Evolutionary conservation across 2,113 vertebrate species (phyloP), one percentile per base, ranked within the genome.

Genomic region (Mixornis gularis): DNA sequence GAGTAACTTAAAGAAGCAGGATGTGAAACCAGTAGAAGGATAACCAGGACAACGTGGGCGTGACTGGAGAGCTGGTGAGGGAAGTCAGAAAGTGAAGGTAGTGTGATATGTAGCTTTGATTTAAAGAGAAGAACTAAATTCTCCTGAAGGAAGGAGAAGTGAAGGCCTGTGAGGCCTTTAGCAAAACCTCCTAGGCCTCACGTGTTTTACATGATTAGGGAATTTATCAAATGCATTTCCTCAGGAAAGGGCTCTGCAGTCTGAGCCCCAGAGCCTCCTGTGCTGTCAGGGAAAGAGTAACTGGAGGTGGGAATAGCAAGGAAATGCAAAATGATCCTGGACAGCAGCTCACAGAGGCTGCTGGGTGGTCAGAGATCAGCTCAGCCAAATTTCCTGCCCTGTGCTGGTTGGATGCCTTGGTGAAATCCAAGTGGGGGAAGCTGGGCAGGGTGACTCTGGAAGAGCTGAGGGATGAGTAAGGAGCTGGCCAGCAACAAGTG

Each of bases 401-500:
- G 49, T 65, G 68, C 83, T 88, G 13, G 13, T 27, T 4, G 5
- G 56, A 7, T 80, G 48, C 48, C 71, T 20, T 63, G 79, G 34
- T 66, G 52, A 81, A 74, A 51, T 51, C 86, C 60, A 71, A 1
- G 21, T 25, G 41, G 48, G 51, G 48, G 21, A 65, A 26, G 56
- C 43, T 10, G 4, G 52, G 51, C 64, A 71, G 36, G 51, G 7
- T 58, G 86, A 16, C 79, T 69, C 6, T n/a, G 36, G 46, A 36
- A 58, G 64, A 83, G 52, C 80, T 84, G 83, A 58, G 78, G 52
- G 59, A 17, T 36, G 51, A 87, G 83, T 13, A 14, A 86, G 83
- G 69, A 84, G 4, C 72, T 30, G 69, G 77, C 43, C 65, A 48
- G 84, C 77, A 89, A 78, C 77, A 95, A 59, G 68, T 80, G 18